Conservation (phyloP, 2,113 vertebrate genomes). For the Dromas ardeola region DNA sequence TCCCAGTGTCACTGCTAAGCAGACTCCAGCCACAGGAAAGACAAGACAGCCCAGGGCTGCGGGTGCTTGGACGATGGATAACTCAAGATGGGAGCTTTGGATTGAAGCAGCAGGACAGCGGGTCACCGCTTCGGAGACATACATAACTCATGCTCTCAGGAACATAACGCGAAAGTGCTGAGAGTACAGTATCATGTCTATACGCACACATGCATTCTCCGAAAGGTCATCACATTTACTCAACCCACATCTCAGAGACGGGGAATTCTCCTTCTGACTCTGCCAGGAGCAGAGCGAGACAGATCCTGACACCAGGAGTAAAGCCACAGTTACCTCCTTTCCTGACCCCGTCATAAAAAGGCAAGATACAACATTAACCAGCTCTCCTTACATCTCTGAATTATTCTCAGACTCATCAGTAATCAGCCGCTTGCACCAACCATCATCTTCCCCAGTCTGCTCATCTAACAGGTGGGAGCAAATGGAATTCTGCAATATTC, state of each 20-base stretch:
- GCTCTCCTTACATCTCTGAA: not conserved
- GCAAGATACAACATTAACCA: not conserved
- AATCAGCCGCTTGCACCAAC: not conserved
- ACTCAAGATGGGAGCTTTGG: not conserved
- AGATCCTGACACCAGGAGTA: not conserved
- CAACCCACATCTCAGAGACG: not conserved
- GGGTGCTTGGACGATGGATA: not conserved
- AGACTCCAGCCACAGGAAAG: not conserved
- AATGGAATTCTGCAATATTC: not conserved
- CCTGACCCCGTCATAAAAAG: not conserved
- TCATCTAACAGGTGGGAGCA: not conserved
- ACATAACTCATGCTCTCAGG: not conserved
- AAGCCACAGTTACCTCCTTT: not conserved
- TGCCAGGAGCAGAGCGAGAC: not conserved
- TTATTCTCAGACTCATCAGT: not conserved
- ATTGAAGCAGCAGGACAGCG: not conserved
- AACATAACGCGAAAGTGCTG: not conserved
- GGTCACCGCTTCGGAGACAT: not conserved
- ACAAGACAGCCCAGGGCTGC: not conserved
- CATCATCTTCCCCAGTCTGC: not conserved
- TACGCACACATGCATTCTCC: not conserved
- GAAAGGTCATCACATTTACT: conserved; percentile 28
- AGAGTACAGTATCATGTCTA: not conserved
- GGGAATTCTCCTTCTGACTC: conserved; percentile 12
- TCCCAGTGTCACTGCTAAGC: not conserved